phyloP scores from a whole-genome alignment of 2,888 invertebrate genomes.

The Aphodius sticticus region DNA sequence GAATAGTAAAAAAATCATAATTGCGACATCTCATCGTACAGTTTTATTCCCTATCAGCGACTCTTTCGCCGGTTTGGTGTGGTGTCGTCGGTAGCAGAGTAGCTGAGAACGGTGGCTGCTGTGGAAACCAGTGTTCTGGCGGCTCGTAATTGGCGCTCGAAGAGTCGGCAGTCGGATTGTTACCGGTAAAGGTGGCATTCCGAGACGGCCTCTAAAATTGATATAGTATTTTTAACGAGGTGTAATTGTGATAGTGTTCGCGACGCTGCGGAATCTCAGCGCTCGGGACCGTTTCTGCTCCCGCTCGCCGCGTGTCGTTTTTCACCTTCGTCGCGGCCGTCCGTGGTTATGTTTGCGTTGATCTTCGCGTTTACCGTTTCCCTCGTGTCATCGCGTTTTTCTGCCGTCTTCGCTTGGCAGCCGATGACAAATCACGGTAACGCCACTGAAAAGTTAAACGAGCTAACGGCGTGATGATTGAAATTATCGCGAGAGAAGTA shows the following conservation, averaged over 20 bases:
- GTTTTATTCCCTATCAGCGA: too few species aligned
- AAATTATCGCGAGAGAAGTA: not conserved
- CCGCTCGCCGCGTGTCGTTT: not conserved
- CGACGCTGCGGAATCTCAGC: not conserved
- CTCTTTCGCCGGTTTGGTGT: not conserved
- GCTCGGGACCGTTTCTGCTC: not conserved
- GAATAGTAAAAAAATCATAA: too few species aligned
- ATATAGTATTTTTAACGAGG: slow-evolving; percentile 4
- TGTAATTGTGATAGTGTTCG: not conserved
- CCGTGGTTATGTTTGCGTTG: not conserved
- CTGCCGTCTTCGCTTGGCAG: not conserved
- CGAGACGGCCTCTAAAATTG: not conserved
- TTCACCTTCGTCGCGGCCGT: not conserved
- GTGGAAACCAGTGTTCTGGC: slow-evolving; percentile 4
- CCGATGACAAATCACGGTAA: not conserved
- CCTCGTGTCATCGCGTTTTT: not conserved
- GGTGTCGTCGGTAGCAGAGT: not conserved
- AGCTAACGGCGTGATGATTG: not conserved
- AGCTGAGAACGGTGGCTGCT: not conserved
- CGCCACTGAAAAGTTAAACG: not conserved
- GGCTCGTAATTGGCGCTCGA: not conserved
- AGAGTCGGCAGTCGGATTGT: not conserved
- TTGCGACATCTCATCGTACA: too few species aligned
- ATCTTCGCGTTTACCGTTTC: not conserved
- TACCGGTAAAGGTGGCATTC: not conserved